These are phyloP conservation scores for Scaptomyza tumidula DNA, from an alignment of 2,888 invertebrate species.

Conservation along the genomic window DNA sequence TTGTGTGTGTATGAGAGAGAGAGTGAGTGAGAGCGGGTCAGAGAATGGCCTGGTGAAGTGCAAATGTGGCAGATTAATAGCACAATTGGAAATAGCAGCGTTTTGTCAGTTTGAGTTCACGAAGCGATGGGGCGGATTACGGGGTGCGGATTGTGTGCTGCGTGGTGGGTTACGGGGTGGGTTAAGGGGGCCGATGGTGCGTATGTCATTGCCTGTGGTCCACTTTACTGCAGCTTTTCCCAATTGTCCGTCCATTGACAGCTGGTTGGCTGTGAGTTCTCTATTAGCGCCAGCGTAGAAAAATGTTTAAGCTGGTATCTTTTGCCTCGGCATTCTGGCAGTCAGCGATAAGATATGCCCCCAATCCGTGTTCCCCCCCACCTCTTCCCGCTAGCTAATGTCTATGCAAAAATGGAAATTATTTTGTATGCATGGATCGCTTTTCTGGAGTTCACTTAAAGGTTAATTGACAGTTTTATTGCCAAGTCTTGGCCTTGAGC, in stretches of 20 bases:
- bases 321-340: slow-evolving; percentile 65
- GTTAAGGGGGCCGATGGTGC: neutral
- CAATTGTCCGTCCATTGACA: slow-evolving; percentile 49
- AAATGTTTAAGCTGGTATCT: slow-evolving; percentile 48
- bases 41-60: slow-evolving; percentile 65
- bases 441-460: slow-evolving; percentile 61
- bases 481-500: slow-evolving; percentile 47
- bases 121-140: slow-evolving; percentile 39
- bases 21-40: slow-evolving; percentile 28
- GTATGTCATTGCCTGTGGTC: slow-evolving; percentile 40
- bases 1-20: slow-evolving; percentile 5
- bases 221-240: slow-evolving; percentile 41
- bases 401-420: slow-evolving; percentile 66
- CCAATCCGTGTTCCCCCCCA: neutral
- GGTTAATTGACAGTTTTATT: slow-evolving; percentile 82
- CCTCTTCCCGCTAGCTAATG: neutral
- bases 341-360: slow-evolving; percentile 52
- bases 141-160: neutral
- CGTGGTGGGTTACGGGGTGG: neutral
- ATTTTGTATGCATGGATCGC: slow-evolving; percentile 40
- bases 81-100: slow-evolving; percentile 80
- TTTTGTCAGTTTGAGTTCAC: slow-evolving; percentile 76
- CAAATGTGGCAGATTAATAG: slow-evolving; percentile 84
- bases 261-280: slow-evolving; percentile 57
- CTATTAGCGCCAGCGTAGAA: slow-evolving; percentile 65